Evolutionary conservation across 35 echinoderm and acorn worm species (phyloP).

Genomic region (Anneissia japonica): DNA sequence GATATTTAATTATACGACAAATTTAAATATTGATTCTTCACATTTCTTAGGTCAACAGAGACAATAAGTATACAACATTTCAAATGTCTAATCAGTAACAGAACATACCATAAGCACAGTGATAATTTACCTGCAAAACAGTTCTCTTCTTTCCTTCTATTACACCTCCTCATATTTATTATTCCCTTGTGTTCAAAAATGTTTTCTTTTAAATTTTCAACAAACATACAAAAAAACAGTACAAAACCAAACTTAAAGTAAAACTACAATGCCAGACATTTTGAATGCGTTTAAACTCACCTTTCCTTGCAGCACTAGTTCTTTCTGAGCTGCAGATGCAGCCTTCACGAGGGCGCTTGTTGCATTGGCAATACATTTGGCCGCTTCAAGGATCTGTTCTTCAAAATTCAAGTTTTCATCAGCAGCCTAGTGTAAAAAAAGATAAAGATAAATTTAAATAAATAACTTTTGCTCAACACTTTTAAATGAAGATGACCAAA

Average conservation of each 20-base stretch:
- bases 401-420: slow-evolving; percentile 97
- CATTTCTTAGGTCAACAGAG: too few relatives aligned
- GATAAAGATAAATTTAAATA: slow-evolving; percentile 8
- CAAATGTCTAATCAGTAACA: too few relatives aligned
- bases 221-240: not conserved
- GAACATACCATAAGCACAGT: too few relatives aligned
- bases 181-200: too few relatives aligned
- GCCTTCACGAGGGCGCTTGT: slow-evolving; percentile 93
- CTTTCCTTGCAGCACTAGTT: slow-evolving; percentile 86
- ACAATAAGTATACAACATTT: too few relatives aligned
- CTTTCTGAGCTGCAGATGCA: slow-evolving; percentile 81
- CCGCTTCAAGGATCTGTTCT: slow-evolving; percentile 94
- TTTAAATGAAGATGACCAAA: too few relatives aligned
- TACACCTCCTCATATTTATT: too few relatives aligned
- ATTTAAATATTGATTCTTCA: too few relatives aligned
- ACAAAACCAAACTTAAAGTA: not conserved
- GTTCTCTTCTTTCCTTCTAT: too few relatives aligned
- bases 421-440: slow-evolving; percentile 55
- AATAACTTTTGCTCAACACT: not conserved
- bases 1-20: too few relatives aligned
- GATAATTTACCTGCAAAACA: too few relatives aligned
- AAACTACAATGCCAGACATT: not conserved
- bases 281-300: slow-evolving; percentile 19
- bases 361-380: slow-evolving; percentile 89
- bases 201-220: too few relatives aligned